These are phyloP conservation scores for Aurelia aurita complex sp. Pacific DNA, from an alignment of 30 jellyfish, hydroid and myxozoan species.

Conservation along the genomic window DNA sequence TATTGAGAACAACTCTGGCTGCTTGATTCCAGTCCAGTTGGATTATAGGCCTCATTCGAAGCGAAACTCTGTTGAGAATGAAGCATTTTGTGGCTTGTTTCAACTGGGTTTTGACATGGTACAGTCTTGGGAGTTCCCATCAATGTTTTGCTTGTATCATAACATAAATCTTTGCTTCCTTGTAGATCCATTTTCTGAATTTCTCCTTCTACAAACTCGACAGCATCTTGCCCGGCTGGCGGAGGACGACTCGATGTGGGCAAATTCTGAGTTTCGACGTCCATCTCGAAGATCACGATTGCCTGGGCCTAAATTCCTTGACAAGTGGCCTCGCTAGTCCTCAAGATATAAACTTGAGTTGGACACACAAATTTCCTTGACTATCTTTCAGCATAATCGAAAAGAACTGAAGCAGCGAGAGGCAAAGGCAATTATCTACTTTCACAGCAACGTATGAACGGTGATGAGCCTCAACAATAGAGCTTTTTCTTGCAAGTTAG, in stretches of 20 bases:
- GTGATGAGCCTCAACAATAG: slow-evolving; percentile 79
- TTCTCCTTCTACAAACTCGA: slow-evolving; percentile 60
- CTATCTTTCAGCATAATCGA: slow-evolving; percentile 70
- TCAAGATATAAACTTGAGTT: slow-evolving; percentile 10
- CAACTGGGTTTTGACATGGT: slow-evolving; percentile 52
- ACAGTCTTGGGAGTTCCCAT: slow-evolving; percentile 49
- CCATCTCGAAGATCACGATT: slow-evolving; percentile 44
- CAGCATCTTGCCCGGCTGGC: slow-evolving; percentile 92
- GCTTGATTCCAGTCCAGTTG: slow-evolving; percentile 6
- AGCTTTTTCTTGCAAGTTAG: slow-evolving; percentile 74
- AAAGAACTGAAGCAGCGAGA: slow-evolving; percentile 51
- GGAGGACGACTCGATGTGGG: slow-evolving; percentile 87
- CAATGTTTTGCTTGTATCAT: slow-evolving; percentile 27
- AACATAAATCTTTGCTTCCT: slow-evolving; percentile 34
- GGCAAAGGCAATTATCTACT: slow-evolving; percentile 62
- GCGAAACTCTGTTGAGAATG: slow-evolving; percentile 16
- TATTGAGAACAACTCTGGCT: slow-evolving; percentile 12
- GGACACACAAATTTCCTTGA: slow-evolving; percentile 12
- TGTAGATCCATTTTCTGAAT: slow-evolving; percentile 26
- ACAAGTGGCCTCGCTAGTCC: slow-evolving; percentile 6
- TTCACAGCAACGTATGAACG: slow-evolving; percentile 80
- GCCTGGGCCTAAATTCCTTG: slow-evolving; percentile 52
- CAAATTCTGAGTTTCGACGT: slow-evolving; percentile 61
- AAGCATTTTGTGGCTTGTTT: slow-evolving; percentile 7
- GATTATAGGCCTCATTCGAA: slow-evolving; percentile 8